A percentile compares a stretch with the other conserved stretches of the same genome.
Conservation (phyloP, 2,113 vertebrate species). For the Bambusicola thoracicus region DNA sequence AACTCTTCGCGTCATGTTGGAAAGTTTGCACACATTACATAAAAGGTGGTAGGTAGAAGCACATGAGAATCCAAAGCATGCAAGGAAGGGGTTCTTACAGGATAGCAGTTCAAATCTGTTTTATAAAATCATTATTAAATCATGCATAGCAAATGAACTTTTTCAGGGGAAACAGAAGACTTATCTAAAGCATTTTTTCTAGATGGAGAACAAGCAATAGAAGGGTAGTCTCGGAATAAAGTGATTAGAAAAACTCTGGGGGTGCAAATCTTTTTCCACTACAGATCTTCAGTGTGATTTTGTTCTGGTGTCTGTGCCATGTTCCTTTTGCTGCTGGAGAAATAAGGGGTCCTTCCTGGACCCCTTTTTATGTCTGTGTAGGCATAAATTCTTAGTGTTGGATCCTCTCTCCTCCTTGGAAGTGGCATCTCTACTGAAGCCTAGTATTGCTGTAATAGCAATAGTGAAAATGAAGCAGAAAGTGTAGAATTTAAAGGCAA, state of each 20-base stretch:
- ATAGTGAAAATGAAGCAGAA: neutral
- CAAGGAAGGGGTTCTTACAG: neutral
- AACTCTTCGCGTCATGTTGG: neutral
- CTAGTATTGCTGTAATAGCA: neutral
- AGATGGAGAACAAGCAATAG: neutral
- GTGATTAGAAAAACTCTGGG: neutral
- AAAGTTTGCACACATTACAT: neutral
- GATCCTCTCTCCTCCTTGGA: neutral
- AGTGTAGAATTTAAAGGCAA: neutral
- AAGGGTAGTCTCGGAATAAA: neutral
- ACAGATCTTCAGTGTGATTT: neutral
- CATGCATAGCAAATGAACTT: neutral
- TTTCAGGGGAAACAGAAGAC: neutral
- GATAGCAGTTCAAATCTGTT: neutral
- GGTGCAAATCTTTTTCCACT: neutral
- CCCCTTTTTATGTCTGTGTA: neutral
- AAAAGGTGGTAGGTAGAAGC: constrained; percentile 1
- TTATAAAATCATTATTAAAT: neutral
- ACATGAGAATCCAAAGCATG: neutral
- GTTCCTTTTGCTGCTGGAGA: neutral
- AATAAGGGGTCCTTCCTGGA: neutral
- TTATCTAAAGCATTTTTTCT: neutral
- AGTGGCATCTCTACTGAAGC: neutral
- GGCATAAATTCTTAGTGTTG: neutral
- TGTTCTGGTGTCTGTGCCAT: neutral